Evolutionary conservation across 1,140 invertebrate species (phyloP).

Genomic region (Brachionus sp.): DNA sequence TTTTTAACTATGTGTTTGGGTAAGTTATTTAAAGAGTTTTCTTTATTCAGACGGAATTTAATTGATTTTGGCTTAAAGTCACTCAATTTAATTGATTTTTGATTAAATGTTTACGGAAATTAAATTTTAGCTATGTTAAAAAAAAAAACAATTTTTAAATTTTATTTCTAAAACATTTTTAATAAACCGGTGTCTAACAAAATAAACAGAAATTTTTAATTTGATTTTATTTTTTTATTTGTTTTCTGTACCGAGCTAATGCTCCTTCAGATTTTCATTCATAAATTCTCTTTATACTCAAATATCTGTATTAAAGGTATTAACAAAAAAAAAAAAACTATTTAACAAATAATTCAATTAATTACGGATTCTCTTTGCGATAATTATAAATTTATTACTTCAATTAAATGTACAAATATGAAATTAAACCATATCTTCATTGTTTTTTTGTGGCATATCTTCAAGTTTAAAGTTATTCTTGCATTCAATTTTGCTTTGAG

Average conservation of each 20-base stretch:
- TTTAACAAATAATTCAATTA: too few relatives aligned
- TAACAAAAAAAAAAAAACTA: not conserved
- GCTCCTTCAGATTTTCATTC: too few relatives aligned
- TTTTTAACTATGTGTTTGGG: not conserved
- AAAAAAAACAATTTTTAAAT: not conserved
- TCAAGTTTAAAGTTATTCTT: constrained; percentile 5
- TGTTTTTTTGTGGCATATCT: not conserved
- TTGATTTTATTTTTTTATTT: too few relatives aligned
- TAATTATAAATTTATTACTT: too few relatives aligned
- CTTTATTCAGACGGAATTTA: not conserved
- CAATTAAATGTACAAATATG: not conserved
- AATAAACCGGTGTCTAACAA: not conserved
- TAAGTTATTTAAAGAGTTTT: not conserved
- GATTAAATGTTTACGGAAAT: not conserved
- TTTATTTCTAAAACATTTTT: not conserved
- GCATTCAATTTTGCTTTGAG: constrained; percentile 1
- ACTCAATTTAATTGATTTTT: not conserved
- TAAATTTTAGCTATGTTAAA: not conserved
- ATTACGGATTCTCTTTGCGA: too few relatives aligned
- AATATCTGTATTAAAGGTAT: not conserved
- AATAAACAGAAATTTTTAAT: not conserved
- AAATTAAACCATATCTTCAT: constrained; percentile 40
- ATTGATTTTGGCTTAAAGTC: not conserved
- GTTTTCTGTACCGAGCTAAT: too few relatives aligned
- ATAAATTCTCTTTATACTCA: not conserved